Percentiles rank a stretch among this genome's conserved stretches.
Conservation (phyloP, 2,797 vertebrate species). For the Spheniscus humboldti region DNA sequence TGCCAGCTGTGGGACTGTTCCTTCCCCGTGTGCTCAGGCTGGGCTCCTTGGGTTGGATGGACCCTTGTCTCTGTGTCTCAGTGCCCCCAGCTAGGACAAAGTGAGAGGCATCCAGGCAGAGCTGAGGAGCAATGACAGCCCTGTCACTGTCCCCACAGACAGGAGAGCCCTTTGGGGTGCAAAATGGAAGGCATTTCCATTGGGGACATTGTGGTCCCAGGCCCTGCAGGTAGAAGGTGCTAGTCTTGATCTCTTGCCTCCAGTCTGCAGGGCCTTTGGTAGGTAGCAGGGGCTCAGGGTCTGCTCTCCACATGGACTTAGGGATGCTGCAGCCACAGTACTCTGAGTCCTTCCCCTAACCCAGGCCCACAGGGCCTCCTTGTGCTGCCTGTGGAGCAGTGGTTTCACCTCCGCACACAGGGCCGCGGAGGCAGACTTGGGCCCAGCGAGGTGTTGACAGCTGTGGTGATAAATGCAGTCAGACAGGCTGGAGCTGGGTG, state of each 20-base stretch:
- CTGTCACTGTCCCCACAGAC: neutral
- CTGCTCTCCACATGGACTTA: neutral
- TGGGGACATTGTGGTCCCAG: neutral
- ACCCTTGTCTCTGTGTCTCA: neutral
- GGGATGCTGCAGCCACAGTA: neutral
- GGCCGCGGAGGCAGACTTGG: neutral
- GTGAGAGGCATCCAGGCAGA: neutral
- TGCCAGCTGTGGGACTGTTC: neutral
- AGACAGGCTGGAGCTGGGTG: constrained; percentile 31
- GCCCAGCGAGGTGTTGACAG: neutral
- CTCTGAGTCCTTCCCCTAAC: neutral
- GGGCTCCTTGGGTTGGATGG: neutral
- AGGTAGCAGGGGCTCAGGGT: neutral
- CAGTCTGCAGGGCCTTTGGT: neutral
- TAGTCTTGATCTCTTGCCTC: neutral
- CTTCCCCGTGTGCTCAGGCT: neutral
- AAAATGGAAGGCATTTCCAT: neutral
- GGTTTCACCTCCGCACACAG: neutral
- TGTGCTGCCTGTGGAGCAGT: neutral
- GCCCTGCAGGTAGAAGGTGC: neutral
- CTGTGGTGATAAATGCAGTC: neutral
- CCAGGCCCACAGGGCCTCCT: neutral
- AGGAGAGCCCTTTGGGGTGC: neutral
- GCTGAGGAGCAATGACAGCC: neutral
- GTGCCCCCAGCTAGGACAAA: neutral